A percentile compares a stretch with the other conserved stretches of the same genome.
phyloP scores from a whole-genome alignment of 2,888 invertebrate genomes.

The Hirtodrosophila histrioides region DNA sequence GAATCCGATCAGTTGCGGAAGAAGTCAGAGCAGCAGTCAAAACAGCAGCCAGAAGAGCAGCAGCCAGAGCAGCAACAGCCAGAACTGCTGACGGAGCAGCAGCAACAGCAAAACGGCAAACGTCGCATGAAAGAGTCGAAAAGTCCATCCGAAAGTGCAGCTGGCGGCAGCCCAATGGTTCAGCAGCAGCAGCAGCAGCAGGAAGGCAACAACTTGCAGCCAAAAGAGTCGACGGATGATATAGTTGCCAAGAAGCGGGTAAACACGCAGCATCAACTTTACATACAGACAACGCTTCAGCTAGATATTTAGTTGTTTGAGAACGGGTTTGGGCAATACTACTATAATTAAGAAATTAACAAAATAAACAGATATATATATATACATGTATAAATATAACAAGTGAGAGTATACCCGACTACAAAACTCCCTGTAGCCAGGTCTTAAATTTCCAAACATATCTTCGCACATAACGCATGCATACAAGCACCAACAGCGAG shows the following conservation, averaged over 20 bases:
- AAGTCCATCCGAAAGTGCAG: background rate
- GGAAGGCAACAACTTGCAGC: background rate
- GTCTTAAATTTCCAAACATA: no score
- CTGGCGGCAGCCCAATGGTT: background rate
- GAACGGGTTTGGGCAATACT: background rate
- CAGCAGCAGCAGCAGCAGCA: background rate
- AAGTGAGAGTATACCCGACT: no score
- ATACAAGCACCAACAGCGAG: no score
- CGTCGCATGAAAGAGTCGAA: constrained; percentile 19
- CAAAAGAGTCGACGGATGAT: constrained; percentile 1
- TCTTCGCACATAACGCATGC: no score
- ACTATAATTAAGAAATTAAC: constrained; percentile 7
- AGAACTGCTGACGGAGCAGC: background rate
- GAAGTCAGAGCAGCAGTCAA: constrained; percentile 19
- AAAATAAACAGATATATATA: constrained; percentile 5
- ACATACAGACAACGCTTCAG: constrained; percentile 14
- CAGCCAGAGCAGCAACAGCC: constrained; percentile 2
- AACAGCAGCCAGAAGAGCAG: constrained; percentile 2
- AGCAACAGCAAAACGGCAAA: constrained; percentile 25
- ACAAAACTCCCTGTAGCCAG: no score
- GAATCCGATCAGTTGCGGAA: constrained; percentile 32
- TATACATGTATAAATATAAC: no score
- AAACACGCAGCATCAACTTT: constrained; percentile 35
- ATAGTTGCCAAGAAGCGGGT: constrained; percentile 58
- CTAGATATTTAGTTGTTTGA: constrained; percentile 15